Evolutionary conservation across 2,113 vertebrate species (phyloP).

Genomic region (Melierax canorus): DNA sequence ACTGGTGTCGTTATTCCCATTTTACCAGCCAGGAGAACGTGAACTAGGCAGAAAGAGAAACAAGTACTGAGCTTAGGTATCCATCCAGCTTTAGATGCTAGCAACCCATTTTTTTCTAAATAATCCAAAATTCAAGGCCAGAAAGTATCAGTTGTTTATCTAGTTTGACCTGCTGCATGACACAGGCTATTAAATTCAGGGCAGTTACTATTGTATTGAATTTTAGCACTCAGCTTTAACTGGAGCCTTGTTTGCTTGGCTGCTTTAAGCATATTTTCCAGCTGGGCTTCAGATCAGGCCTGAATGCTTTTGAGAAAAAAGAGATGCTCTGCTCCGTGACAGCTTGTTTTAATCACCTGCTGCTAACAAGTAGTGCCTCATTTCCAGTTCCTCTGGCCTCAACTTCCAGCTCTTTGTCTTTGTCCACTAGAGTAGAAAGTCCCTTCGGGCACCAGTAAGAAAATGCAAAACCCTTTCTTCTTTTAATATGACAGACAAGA

Average conservation of each 20-base stretch:
- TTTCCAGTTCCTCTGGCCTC: neutral
- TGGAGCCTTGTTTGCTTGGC: neutral
- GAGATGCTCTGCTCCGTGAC: neutral
- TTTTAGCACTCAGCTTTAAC: neutral
- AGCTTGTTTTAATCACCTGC: neutral
- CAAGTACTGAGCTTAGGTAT: rapidly evolving
- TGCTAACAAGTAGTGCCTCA: neutral
- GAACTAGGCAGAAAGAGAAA: neutral
- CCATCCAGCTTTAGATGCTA: neutral
- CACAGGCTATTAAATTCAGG: neutral
- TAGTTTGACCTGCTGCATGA: neutral
- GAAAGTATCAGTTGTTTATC: neutral
- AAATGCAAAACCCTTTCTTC: neutral
- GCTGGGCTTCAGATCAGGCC: neutral
- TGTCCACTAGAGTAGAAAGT: neutral
- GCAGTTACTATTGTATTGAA: neutral
- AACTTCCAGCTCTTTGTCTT: neutral
- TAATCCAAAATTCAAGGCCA: neutral
- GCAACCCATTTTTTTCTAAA: neutral
- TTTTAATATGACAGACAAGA: neutral
- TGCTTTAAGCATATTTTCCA: neutral
- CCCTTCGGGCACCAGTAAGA: neutral
- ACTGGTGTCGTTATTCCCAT: neutral
- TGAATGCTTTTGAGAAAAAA: neutral
- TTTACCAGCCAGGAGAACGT: neutral